Evolutionary conservation across 1,140 invertebrate species (phyloP), one percentile per base, ranked within the genome.

Genomic region (Brachionus calyciflorus): DNA sequence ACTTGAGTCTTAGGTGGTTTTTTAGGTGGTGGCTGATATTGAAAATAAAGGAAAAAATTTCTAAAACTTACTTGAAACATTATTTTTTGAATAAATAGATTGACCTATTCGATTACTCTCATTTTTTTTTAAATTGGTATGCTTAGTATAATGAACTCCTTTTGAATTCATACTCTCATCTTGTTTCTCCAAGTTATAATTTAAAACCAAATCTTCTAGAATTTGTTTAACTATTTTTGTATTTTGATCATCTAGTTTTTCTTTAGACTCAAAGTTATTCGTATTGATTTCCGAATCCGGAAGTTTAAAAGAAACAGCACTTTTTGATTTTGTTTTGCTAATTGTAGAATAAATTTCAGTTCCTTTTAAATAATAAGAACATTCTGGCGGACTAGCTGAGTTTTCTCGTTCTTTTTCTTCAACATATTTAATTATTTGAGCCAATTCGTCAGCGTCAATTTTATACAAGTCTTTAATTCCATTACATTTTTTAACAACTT

Each of bases 341-440:
- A 19, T 12, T 17, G 30, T 37, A 12, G 55, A 60, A 33, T 40
- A 60, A 60, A 60, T 37, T 33, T 60, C 55, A 60, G 30, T 33
- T 17, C 30, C 55, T 37, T 40, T 60, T 30, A 60, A 37, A n/a
- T 37, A 60, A 37, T 60, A 60, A 4, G 14, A 17, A 60, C 55
- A 60, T 6, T 33, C 33, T 7, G 26, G 3, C 5, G 2, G 19
- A 17, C 37, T n/a, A 0, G 19, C 55, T 6, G 28, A 28, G 17
- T 60, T 37, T 37, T 60, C 53, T 3, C 1, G 14, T 37, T 60
- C 55, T 21, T 60, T 60, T 60, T 60, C 12, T 30, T 60, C 55
- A 17, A 60, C 17, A 60, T 33, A 60, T 30, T 60, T 30, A 60
- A 60, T 40, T 33, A 60, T 60, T 37, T 60, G 55, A 17, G 9